Evolutionary conservation across 2,888 invertebrate species (phyloP), one percentile per base, ranked within the genome.

Genomic region (Melangyna quadrimaculata): DNA sequence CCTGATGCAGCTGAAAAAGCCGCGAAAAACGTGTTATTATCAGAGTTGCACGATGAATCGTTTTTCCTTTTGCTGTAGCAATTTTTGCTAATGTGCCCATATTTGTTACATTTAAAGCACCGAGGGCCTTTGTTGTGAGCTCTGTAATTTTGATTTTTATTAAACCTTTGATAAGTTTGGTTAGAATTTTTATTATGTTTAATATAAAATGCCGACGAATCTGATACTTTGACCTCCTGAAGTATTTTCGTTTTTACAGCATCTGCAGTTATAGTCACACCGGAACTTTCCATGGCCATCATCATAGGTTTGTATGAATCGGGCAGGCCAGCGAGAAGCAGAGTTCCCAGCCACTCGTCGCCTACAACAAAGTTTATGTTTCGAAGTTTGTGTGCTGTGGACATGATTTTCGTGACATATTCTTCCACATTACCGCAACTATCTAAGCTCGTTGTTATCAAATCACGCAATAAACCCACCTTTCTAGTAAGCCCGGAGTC

Each of bases 91-190:
- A 65, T 48, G 9, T 65, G 65, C 65, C 48, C 43, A 45, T 48
- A 48, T 17, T 65, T 48, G 65, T 65, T 48, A 17, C 65, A 48
- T 65, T 65, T 65, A 65, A 65, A 45, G 65, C 29, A 65, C 43
- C 63, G 43, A n/a, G 63, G 63, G 43, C 27, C 63, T 29, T 48
- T 65, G 65, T 65, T 65, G 10, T 29, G 27, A 29, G 48, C 22
- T 65, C 43, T 65, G 48, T 65, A 65, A 3, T 65, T 65, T 65
- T 65, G 65, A 45, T 29, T 65, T 48, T 65, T 65, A 65, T 48
- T 27, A 65, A 65, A 65, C 32, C 32, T 65, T 17, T 65, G 48
- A 27, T 48, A 17, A 51, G 22, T 67, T 4, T n/a, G 19, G 22
- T 67, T 51, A 67, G 19, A n/a, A 29, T 67, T 67, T 27, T 51